phyloP scores from a whole-genome alignment of 2,113 vertebrate species.

The Etheostoma spectabile region DNA sequence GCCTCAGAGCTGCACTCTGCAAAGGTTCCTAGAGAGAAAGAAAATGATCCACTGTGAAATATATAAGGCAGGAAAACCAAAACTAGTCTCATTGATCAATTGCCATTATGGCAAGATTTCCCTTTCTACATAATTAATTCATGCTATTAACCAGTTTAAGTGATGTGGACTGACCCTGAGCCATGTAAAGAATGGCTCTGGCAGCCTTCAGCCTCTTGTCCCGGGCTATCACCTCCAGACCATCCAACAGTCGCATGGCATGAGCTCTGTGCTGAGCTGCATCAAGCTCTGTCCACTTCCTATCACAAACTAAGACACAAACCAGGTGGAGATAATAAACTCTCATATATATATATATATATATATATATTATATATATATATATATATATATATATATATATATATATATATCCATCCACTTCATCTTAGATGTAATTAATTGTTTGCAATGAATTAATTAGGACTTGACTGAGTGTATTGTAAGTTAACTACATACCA shows the following conservation, averaged over 20 bases:
- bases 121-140: neutral
- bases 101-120: neutral
- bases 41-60: neutral
- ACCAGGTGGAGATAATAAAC: neutral
- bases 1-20: slow-evolving; percentile 92
- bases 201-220: slow-evolving; percentile 93
- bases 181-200: slow-evolving; percentile 94
- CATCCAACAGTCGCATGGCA: slow-evolving; percentile 94
- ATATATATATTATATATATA: too few relatives aligned
- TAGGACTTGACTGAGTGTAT: neutral
- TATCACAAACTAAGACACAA: slow-evolving; percentile 86
- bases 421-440: neutral
- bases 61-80: neutral
- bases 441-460: neutral
- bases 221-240: slow-evolving; percentile 92
- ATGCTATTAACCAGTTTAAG: neutral
- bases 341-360: too few relatives aligned
- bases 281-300: slow-evolving; percentile 92
- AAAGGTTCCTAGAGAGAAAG: slow-evolving; percentile 88
- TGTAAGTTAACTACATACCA: slow-evolving; percentile 74
- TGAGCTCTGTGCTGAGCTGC: slow-evolving; percentile 90
- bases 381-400: too few relatives aligned
- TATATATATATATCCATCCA: too few relatives aligned
- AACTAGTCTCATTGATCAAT: neutral
- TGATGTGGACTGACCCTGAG: slow-evolving; percentile 88